Conservation (phyloP, 2,797 vertebrate genomes). For the Sebastolobus alascanus region DNA sequence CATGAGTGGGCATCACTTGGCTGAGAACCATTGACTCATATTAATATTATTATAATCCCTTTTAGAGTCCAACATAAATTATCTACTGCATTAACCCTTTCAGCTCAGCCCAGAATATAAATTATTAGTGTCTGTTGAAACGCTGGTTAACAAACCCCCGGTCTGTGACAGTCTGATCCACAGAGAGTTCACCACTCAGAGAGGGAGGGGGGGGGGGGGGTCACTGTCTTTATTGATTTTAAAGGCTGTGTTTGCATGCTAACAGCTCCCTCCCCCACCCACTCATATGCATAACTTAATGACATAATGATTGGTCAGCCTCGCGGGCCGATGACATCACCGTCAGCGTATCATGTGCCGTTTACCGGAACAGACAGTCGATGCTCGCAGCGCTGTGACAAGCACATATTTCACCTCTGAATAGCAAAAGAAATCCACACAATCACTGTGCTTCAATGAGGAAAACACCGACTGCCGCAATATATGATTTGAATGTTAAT, state of each 20-base stretch:
- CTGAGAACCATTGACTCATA: conserved; percentile 24
- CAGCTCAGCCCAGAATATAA: not conserved
- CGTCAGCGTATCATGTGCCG: conserved; percentile 33
- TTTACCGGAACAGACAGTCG: conserved; percentile 68
- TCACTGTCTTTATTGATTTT: conserved; percentile 63
- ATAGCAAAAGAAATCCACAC: conserved; percentile 1
- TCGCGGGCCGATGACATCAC: conserved; percentile 75
- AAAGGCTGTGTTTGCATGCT: conserved; percentile 42
- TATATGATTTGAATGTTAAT: not conserved
- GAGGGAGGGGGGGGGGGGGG: not conserved
- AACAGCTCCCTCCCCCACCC: conserved; percentile 1
- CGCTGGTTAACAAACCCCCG: conserved; percentile 35
- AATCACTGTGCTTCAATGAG: not conserved
- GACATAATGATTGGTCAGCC: conserved; percentile 64
- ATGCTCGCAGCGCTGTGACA: conserved; percentile 22
- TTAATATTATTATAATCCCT: not conserved
- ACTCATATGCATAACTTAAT: conserved; percentile 62
- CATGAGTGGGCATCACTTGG: conserved; percentile 25
- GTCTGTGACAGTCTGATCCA: conserved; percentile 17
- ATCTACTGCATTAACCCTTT: not conserved
- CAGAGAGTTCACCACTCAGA: conserved; percentile 1
- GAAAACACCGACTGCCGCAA: not conserved
- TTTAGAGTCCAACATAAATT: not conserved
- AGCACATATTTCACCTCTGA: conserved; percentile 35
- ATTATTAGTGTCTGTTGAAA: not conserved